Evolutionary conservation across 2,888 invertebrate species (phyloP), one percentile per base, ranked within the genome.

Genomic region (Apoderus coryli): DNA sequence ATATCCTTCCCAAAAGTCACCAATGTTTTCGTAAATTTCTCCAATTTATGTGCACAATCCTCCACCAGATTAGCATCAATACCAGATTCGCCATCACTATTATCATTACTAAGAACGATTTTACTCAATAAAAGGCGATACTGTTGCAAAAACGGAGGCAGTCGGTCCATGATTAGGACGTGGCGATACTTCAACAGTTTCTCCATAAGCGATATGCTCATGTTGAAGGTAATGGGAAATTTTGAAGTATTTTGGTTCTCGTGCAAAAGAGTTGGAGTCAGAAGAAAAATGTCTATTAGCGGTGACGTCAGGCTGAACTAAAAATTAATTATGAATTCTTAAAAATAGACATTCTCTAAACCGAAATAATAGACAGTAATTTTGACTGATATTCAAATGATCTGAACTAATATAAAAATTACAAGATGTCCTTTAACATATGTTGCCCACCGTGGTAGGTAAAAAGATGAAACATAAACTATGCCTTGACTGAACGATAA

Each of bases 1-100:
- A 63, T 53, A 39, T 62, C 56, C 40, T 54, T 59, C 29, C 52
- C 50, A 26, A 48, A 47, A 16, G 39, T 35, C 6, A 50, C 48
- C 32, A 61, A 45, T 25, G 41, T 49, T 31, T 48, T 54, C 3
- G 56, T 55, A 29, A 59, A 43, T 40, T 54, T 57, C 39, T 59
- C 57, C 12, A 60, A 43, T 34, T 47, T 45, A 43, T 58, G 54
- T n/a, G 56, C 55, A 41, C 53, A 56, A 34, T 57, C 48, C 4
- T 52, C 37, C 5, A 56, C 37, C 30, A 45, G 32, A 15, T 47
- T 40, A 3, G 49, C 27, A 9, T 38, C 32, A 14, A 34, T 30
- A 10, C 39, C 36, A 16, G 12, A 23, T 16, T 43, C 40, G 5
- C 35, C 19, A 22, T 49, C 44, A 0, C 51, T 40, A 36, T 50